Evolutionary conservation across 2,797 vertebrate species (phyloP).

Genomic region (Adrianichthys oophorus): DNA sequence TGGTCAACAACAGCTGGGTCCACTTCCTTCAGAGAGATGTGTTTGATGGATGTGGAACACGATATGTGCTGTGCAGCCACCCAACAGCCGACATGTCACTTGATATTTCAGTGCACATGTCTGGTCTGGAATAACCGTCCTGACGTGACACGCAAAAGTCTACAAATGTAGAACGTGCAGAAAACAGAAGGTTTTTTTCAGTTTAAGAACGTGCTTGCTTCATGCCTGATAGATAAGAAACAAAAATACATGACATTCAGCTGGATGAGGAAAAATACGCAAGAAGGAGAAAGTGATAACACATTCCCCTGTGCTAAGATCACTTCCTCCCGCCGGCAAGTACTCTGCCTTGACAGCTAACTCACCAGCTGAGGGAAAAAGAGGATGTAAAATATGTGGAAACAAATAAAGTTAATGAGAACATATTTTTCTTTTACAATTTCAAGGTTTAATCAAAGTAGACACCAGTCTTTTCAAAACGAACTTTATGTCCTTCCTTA

Average conservation of each 20-base stretch:
- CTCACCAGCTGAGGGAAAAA: conserved; percentile 58
- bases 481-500: conserved; percentile 26
- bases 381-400: conserved; percentile 40
- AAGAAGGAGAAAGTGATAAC: conserved; percentile 67
- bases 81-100: conserved; percentile 56
- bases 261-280: conserved; percentile 43
- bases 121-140: conserved; percentile 31
- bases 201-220: conserved; percentile 31
- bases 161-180: conserved; percentile 14
- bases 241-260: conserved; percentile 46
- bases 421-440: conserved; percentile 6
- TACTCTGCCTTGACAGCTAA: conserved; percentile 59
- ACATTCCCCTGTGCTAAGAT: conserved; percentile 72
- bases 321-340: conserved; percentile 68
- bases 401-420: neutral
- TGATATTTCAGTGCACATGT: conserved; percentile 52
- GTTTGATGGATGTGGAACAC: conserved; percentile 48
- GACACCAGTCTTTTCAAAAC: conserved; percentile 15
- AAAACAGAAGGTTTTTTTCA: conserved; percentile 23
- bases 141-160: conserved; percentile 47
- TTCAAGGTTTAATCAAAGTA: neutral
- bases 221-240: conserved; percentile 58
- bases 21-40: conserved; percentile 58
- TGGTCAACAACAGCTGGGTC: conserved; percentile 65
- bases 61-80: conserved; percentile 45